Conservation (phyloP, 2,113 vertebrate species). For the Lota lota region DNA sequence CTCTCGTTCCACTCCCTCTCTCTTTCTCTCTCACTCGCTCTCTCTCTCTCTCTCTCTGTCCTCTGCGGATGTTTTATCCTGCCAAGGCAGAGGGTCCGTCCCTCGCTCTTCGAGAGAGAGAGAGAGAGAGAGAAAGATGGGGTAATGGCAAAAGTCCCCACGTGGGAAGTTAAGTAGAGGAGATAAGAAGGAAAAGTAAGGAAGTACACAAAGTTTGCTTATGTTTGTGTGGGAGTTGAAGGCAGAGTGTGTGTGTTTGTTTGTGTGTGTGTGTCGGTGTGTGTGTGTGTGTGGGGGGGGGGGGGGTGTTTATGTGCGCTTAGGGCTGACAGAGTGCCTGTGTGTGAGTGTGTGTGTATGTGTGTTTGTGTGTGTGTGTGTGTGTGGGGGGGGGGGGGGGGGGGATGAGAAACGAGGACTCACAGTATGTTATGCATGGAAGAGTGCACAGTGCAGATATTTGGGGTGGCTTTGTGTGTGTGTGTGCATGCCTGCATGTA, state of each 20-base stretch:
- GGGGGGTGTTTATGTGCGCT: neutral
- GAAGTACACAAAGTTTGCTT: conserved; percentile 4
- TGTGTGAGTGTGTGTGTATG: conserved; percentile 1
- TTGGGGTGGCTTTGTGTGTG: neutral
- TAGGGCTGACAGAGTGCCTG: neutral
- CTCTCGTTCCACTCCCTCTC: too few species aligned
- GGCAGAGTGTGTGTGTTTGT: neutral
- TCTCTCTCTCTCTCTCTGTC: conserved; percentile 13
- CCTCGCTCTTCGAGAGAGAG: conserved; percentile 49
- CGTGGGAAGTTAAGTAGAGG: conserved; percentile 45
- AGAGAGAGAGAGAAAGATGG: neutral
- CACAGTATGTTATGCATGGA: neutral
- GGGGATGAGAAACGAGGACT: neutral
- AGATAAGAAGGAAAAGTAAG: conserved; percentile 50
- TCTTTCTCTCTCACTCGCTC: too few species aligned
- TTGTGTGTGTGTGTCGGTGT: neutral
- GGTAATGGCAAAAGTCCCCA: conserved; percentile 66
- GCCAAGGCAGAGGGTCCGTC: conserved; percentile 54
- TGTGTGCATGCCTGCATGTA: neutral
- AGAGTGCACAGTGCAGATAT: neutral
- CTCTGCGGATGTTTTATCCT: conserved; percentile 61
- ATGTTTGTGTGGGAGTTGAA: conserved; percentile 11
- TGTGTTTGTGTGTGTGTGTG: neutral
- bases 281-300: too few species aligned
- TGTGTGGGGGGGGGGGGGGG: neutral